Base-by-base conservation (phyloP, 2,113 vertebrate genomes). In the Ursus arctos region DNA sequence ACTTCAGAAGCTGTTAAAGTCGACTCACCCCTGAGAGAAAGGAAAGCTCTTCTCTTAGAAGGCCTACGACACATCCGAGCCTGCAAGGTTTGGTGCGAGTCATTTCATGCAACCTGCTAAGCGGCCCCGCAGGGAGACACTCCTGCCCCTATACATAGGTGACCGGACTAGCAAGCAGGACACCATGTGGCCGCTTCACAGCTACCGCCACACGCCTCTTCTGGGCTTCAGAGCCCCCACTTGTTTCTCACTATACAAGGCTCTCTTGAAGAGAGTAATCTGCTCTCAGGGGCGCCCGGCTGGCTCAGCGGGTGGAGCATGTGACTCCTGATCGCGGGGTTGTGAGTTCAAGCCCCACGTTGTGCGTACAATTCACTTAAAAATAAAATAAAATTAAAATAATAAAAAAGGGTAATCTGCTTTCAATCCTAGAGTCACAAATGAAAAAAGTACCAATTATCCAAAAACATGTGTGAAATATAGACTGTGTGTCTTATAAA, bases 141-240 rank as follows among this genome's bases (percentile, higher is more conserved):
- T 15, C 40, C 74, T 14, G 59, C 40, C 19, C 43, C 10, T 2
- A n/a, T 0, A 6, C 11, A 43, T 36, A 76, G 72, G 86, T 22
- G 36, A 59, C 43, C 14, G 2, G 72, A 10, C 1, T n/a, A 19
- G 40, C 47, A 6, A 43, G 28, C 31, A 5, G 72, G 57, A 26
- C 0, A 3, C 22, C 33, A 0, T 4, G 0, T 0, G 28, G 84
- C 31, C 5, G 0, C 61, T 24, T 15, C 6, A 19, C 13, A 28
- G 12, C 40, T 33, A 0, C 8, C 22, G 3, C 6, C 59, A 24
- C 19, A 53, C 3, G 9, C 67, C n/a, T 28, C 24, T 13, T n/a
- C 47, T 0, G 7, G 71, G 31, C 16, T 22, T 63, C 13, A 19
- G 7, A 49, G 33, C 24, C 69, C 19, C 15, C 0, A 7, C 47